Evolutionary conservation across 2,113 vertebrate species (phyloP).

Genomic region (Chauna torquata): DNA sequence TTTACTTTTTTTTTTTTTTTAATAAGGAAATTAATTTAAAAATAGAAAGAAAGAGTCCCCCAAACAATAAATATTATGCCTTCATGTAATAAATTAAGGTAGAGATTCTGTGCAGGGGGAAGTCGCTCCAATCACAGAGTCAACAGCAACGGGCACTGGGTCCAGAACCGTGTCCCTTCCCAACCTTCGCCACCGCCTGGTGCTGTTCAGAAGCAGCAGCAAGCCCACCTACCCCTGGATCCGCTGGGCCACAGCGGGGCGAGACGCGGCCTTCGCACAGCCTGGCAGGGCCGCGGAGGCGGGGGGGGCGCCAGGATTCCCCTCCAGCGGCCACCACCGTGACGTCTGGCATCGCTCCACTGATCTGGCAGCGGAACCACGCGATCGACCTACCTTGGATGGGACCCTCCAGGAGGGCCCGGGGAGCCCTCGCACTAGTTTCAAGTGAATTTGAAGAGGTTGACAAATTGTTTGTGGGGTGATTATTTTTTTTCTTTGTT

Average conservation of each 20-base stretch:
- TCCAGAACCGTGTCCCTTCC: neutral
- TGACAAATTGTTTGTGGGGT: constrained; percentile 17
- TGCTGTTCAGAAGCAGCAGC: neutral
- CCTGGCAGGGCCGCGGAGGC: neutral
- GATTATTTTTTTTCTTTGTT: neutral
- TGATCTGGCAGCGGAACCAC: neutral
- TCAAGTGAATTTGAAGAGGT: constrained; percentile 4
- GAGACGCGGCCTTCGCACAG: neutral
- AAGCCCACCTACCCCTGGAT: neutral
- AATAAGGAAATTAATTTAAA: constrained; percentile 57
- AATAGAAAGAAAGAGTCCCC: constrained; percentile 54
- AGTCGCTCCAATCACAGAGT: constrained; percentile 31
- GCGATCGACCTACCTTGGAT: neutral
- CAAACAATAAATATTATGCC: constrained; percentile 79
- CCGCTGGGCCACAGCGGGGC: neutral
- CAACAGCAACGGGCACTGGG: constrained; percentile 19
- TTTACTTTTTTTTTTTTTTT: constrained; percentile 12
- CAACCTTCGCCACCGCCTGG: neutral
- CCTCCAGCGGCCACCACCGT: neutral
- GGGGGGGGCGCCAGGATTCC: constrained; percentile 2
- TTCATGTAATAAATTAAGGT: constrained; percentile 80
- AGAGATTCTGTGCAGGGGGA: constrained; percentile 53
- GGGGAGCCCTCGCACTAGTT: neutral
- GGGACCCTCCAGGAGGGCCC: neutral
- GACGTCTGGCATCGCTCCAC: neutral